These are phyloP conservation scores for Apodemia zela DNA, from an alignment of 2,888 invertebrate species.

Conservation along the genomic window DNA sequence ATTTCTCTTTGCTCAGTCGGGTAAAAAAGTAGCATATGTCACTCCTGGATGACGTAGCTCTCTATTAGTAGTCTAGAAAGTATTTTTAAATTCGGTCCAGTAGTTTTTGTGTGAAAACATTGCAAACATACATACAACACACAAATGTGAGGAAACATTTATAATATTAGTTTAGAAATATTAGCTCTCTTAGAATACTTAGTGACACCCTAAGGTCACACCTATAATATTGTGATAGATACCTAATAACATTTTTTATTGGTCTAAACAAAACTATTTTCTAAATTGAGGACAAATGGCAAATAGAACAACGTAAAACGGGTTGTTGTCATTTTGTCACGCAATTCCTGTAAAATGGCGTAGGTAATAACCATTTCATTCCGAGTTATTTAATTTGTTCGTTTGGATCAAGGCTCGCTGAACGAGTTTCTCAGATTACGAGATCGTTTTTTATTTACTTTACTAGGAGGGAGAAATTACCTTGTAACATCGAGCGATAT, in stretches of 20 bases:
- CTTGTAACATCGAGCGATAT: slow-evolving; percentile 6
- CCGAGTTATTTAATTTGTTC: slow-evolving; percentile 40
- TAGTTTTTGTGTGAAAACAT: no score
- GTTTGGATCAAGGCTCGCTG: slow-evolving; percentile 28
- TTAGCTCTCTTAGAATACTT: no score
- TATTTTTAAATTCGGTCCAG: no score
- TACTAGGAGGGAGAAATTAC: slow-evolving; percentile 14
- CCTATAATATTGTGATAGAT: no score
- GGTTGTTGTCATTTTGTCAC: slow-evolving; percentile 25
- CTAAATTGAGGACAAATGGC: slow-evolving; percentile 7
- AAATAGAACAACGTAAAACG: neutral
- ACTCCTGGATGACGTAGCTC: no score
- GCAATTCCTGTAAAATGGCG: slow-evolving; percentile 31
- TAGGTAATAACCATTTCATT: slow-evolving; percentile 41
- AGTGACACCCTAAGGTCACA: no score
- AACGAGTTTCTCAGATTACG: slow-evolving; percentile 30
- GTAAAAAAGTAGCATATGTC: no score
- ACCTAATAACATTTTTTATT: neutral
- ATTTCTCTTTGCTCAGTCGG: no score
- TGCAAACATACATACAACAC: no score
- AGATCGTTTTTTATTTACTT: slow-evolving; percentile 27
- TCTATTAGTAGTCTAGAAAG: no score
- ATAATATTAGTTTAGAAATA: no score
- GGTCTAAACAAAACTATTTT: neutral
- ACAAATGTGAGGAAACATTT: no score